These are phyloP conservation scores for Furcifer pardalis DNA, from an alignment of 2,797 vertebrate species.

Conservation along the genomic window DNA sequence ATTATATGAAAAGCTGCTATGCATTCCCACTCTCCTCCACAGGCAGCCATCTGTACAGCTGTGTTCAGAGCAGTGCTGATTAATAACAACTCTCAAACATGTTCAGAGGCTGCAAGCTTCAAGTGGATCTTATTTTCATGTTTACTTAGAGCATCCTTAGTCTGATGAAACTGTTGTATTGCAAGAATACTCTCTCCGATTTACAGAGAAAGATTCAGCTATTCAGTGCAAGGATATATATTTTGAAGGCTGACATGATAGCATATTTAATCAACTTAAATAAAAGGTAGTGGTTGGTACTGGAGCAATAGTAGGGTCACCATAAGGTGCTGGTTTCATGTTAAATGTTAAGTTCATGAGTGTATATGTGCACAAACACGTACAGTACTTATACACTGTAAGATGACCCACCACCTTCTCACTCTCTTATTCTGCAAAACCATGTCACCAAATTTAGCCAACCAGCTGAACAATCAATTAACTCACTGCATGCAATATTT, in stretches of 20 bases:
- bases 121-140: not conserved
- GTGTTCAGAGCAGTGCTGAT: not conserved
- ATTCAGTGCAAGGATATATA: not conserved
- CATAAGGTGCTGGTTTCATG: not conserved
- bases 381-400: too few species aligned
- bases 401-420: not conserved
- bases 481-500: conserved; percentile 1
- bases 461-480: conserved; percentile 1
- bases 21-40: too few species aligned
- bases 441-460: not conserved
- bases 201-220: not conserved
- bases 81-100: not conserved
- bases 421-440: not conserved
- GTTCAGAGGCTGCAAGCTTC: not conserved
- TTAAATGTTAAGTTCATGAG: not conserved
- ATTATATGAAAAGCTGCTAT: not conserved
- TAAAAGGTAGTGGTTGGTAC: not conserved
- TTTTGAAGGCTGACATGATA: not conserved
- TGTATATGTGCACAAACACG: not conserved
- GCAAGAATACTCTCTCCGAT: too few species aligned
- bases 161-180: not conserved
- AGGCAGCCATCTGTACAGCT: not conserved
- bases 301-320: not conserved
- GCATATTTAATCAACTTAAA: not conserved
- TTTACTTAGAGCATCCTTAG: not conserved